Percentiles rank a stretch among this genome's conserved stretches.
These are phyloP conservation scores for Lasioglossum malachurum DNA, from an alignment of 2,888 invertebrate species.

Conservation along the genomic window DNA sequence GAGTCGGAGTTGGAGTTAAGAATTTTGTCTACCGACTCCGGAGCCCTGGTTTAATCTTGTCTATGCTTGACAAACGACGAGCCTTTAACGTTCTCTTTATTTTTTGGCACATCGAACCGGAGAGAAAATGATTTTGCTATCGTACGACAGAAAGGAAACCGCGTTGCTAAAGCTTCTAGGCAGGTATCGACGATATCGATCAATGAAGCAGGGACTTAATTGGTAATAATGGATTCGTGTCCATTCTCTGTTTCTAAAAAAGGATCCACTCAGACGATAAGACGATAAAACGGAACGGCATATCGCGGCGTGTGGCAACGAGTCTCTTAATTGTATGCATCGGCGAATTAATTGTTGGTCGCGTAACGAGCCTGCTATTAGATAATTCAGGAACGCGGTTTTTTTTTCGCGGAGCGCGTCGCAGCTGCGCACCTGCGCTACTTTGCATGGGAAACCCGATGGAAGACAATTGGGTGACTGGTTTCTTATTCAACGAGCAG, in stretches of 20 bases:
- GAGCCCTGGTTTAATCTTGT: too few relatives aligned
- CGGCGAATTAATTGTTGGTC: conserved; percentile 47
- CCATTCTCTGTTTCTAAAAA: background rate
- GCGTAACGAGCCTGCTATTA: conserved; percentile 50
- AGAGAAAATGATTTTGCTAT: background rate
- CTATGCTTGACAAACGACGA: too few relatives aligned
- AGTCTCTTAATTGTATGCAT: conserved; percentile 25
- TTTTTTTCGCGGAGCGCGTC: conserved; percentile 12
- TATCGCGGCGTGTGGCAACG: background rate
- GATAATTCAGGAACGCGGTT: conserved; percentile 53
- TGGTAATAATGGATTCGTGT: too few relatives aligned
- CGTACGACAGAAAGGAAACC: background rate
- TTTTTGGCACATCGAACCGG: too few relatives aligned
- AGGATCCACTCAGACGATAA: background rate
- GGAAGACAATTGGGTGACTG: conserved; percentile 26
- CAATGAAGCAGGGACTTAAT: background rate
- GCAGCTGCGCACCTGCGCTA: conserved; percentile 42
- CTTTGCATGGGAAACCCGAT: conserved; percentile 16
- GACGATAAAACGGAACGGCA: background rate
- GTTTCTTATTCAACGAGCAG: conserved; percentile 5
- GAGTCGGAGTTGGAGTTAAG: too few relatives aligned
- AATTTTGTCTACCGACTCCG: too few relatives aligned
- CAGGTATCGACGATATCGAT: background rate
- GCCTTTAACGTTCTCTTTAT: too few relatives aligned
- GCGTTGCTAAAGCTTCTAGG: background rate